Percentiles rank a stretch among this genome's conserved stretches.
Evolutionary conservation across 2,888 invertebrate species (phyloP).

Genomic region (Thymelicus acteon): DNA sequence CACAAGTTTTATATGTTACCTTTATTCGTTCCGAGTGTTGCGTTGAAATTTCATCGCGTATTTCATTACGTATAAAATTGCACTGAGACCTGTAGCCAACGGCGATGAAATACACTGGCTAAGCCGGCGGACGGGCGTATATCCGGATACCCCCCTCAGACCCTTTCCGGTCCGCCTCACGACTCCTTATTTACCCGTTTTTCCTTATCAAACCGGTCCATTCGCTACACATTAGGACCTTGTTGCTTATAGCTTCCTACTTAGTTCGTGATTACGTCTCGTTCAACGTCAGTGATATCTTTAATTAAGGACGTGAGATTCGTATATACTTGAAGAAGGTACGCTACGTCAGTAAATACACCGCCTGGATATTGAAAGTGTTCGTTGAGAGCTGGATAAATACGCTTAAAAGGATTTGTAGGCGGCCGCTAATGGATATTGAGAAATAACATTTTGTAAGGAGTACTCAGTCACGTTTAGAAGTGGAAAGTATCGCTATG

Average conservation of each 20-base stretch:
- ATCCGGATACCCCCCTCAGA: constrained; percentile 58
- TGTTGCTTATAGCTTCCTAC: constrained; percentile 61
- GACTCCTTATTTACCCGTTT: constrained; percentile 80
- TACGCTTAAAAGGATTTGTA: constrained; percentile 28
- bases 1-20: not conserved
- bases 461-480: constrained; percentile 1
- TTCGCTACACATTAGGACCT: constrained; percentile 77
- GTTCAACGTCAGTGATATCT: constrained; percentile 44
- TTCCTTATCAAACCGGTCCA: constrained; percentile 79
- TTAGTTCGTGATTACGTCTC: constrained; percentile 59
- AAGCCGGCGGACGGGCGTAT: constrained; percentile 58
- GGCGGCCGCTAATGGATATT: constrained; percentile 1
- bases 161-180: constrained; percentile 65
- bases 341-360: constrained; percentile 27
- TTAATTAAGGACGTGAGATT: constrained; percentile 41
- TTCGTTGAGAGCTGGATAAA: constrained; percentile 26
- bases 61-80: constrained; percentile 62
- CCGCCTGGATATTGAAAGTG: constrained; percentile 20
- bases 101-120: constrained; percentile 56
- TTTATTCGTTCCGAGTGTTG: not conserved
- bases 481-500: not conserved
- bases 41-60: constrained; percentile 2
- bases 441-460: constrained; percentile 3
- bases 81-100: constrained; percentile 48
- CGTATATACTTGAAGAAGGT: constrained; percentile 19